phyloP scores from a whole-genome alignment of 2,888 invertebrate species.

The Orchesella flavescens region DNA sequence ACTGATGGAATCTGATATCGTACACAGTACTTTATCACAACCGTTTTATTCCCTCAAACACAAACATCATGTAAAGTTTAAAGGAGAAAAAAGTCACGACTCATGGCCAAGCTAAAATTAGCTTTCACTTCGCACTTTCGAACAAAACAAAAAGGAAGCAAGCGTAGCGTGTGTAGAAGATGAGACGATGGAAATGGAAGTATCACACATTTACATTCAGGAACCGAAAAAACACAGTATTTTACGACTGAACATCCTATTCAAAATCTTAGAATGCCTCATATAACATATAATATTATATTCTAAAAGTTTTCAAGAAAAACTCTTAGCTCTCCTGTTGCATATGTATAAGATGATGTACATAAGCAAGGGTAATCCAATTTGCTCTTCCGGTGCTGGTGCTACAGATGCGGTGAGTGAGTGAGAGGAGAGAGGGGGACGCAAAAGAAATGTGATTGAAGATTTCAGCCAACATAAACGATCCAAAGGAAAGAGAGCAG shows the following conservation, averaged over 20 bases:
- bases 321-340: too few relatives aligned
- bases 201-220: not conserved
- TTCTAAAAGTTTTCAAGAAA: not conserved
- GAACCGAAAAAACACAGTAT: too few relatives aligned
- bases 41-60: not conserved
- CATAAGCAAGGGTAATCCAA: too few relatives aligned
- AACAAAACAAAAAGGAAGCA: not conserved
- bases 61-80: not conserved
- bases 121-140: slow-evolving; percentile 31
- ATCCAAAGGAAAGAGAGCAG: too few relatives aligned
- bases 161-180: not conserved
- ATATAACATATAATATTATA: not conserved
- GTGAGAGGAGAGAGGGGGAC: too few relatives aligned
- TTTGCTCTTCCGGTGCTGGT: too few relatives aligned
- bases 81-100: slow-evolving; percentile 31
- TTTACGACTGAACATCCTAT: too few relatives aligned
- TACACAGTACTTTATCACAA: not conserved
- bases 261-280: too few relatives aligned
- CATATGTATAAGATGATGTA: too few relatives aligned
- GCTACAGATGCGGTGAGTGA: too few relatives aligned
- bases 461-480: too few relatives aligned
- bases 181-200: not conserved
- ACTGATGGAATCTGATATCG: not conserved
- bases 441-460: too few relatives aligned
- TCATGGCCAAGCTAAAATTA: slow-evolving; percentile 56